Evolutionary conservation across 2,113 vertebrate species (phyloP).

Genomic region (Gambusia affinis): DNA sequence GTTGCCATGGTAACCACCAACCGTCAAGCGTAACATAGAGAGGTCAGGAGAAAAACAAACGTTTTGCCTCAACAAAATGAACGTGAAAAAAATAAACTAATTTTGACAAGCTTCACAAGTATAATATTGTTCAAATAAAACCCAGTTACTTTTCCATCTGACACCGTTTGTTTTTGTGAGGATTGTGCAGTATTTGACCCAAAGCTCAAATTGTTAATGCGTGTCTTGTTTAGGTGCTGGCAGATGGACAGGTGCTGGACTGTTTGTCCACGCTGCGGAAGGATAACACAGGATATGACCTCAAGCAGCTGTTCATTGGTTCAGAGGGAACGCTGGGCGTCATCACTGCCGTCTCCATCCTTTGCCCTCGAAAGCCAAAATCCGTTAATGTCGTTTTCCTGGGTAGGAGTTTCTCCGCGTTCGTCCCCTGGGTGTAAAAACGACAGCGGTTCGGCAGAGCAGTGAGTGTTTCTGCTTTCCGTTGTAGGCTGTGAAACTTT

Average conservation of each 20-base stretch:
- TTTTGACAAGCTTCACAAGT: no score
- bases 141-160: background rate
- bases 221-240: slow-evolving; percentile 83
- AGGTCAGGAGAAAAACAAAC: no score
- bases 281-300: slow-evolving; percentile 96
- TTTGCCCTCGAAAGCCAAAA: slow-evolving; percentile 89
- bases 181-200: no score
- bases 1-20: no score
- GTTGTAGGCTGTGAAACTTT: slow-evolving; percentile 88
- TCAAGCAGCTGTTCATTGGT: slow-evolving; percentile 97
- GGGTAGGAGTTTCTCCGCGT: slow-evolving; percentile 74
- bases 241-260: slow-evolving; percentile 86
- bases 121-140: no score
- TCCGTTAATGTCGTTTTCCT: slow-evolving; percentile 91
- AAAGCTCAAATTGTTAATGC: background rate
- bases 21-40: no score
- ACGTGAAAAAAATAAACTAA: no score
- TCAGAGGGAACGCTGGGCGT: slow-evolving; percentile 94
- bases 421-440: background rate
- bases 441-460: background rate
- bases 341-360: slow-evolving; percentile 89
- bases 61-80: no score
- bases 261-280: slow-evolving; percentile 88
- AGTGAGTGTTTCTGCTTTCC: slow-evolving; percentile 6
- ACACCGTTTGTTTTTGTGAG: background rate